Percentiles rank a stretch among this genome's conserved stretches.
Conservation (phyloP, 2,113 vertebrate species). For the Mobula birostris region DNA sequence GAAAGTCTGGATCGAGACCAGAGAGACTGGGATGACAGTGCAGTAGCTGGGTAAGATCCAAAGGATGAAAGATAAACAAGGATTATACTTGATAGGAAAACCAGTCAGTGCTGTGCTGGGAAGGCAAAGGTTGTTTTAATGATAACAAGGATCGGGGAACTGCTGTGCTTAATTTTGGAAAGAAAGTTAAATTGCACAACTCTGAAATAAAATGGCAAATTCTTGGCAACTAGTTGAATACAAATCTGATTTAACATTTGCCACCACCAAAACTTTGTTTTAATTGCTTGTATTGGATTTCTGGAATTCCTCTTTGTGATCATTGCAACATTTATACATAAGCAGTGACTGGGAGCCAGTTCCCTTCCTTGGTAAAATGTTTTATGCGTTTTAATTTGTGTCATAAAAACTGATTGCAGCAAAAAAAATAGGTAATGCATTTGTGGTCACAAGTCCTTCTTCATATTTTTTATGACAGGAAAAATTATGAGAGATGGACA, state of each 20-base stretch:
- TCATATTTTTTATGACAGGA: neutral
- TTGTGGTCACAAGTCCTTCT: neutral
- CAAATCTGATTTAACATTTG: neutral
- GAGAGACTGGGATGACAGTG: too few relatives aligned
- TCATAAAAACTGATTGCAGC: neutral
- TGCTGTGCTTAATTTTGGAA: too few relatives aligned
- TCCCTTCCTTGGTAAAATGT: neutral
- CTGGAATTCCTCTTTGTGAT: neutral
- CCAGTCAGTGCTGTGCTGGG: too few relatives aligned
- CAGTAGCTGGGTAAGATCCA: too few relatives aligned
- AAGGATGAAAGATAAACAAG: too few relatives aligned
- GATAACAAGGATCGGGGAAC: too few relatives aligned
- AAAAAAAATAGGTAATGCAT: neutral
- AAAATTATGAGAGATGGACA: neutral
- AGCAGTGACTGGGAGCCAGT: neutral
- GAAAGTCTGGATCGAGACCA: too few relatives aligned
- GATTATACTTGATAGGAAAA: too few relatives aligned
- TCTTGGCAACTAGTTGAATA: neutral
- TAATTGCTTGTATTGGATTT: neutral
- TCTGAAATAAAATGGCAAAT: too few relatives aligned
- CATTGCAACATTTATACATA: neutral
- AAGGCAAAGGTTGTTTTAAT: too few relatives aligned
- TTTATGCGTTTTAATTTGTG: neutral
- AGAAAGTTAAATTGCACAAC: too few relatives aligned
- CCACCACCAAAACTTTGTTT: neutral